These are phyloP conservation scores for Morinoia aosen DNA, from an alignment of 2,888 invertebrate species.

Conservation along the genomic window DNA sequence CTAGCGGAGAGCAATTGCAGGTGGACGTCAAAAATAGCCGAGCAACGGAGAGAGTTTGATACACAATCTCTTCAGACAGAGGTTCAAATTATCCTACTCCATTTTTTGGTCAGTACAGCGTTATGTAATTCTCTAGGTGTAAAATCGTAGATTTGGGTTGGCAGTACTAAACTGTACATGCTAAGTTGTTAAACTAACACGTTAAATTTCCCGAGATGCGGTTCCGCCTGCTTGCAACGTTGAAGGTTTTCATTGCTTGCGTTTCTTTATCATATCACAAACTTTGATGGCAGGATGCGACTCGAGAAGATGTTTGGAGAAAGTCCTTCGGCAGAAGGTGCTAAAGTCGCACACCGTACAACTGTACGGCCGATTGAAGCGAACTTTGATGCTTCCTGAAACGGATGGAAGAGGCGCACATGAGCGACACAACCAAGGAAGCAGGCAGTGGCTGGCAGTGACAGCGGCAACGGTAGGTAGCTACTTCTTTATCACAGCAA, in stretches of 20 bases:
- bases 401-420: slow-evolving; percentile 63
- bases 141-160: not conserved
- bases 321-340: slow-evolving; percentile 67
- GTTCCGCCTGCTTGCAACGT: not conserved
- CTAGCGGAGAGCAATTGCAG: slow-evolving; percentile 1
- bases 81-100: not conserved
- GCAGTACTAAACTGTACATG: not conserved
- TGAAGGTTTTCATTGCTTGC: slow-evolving; percentile 56
- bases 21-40: not conserved
- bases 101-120: not conserved
- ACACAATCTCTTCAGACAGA: not conserved
- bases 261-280: slow-evolving; percentile 68
- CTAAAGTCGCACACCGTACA: slow-evolving; percentile 68
- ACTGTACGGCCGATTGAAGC: slow-evolving; percentile 68
- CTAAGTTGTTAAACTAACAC: not conserved
- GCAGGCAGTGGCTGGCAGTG: slow-evolving; percentile 33
- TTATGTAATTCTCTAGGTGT: not conserved
- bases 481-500: not conserved
- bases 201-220: not conserved
- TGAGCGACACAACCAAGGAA: slow-evolving; percentile 49
- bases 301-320: slow-evolving; percentile 68
- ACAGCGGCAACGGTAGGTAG: slow-evolving; percentile 33
- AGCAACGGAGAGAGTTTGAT: not conserved
- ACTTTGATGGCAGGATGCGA: slow-evolving; percentile 68
- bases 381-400: slow-evolving; percentile 68